Evolutionary conservation across 2,113 vertebrate genomes (phyloP), one percentile per base, ranked within the genome.

Genomic region (Regulus satrapa): DNA sequence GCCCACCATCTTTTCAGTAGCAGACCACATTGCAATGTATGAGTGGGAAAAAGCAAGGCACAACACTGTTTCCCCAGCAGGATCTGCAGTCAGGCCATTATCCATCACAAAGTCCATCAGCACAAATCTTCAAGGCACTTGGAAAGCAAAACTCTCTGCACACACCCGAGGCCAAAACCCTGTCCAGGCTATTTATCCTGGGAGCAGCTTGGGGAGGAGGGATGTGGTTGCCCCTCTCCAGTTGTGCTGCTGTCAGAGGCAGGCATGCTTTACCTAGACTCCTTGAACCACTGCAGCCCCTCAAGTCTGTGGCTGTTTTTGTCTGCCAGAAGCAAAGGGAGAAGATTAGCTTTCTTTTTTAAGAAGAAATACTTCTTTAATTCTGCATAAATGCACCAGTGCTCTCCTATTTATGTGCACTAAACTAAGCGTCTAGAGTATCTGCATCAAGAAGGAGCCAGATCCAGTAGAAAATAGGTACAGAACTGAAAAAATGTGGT

Each of bases 161-260:
- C 12, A 34, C 24, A 36, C 19, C 64, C 43, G 54, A 74, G 36
- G 5, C 5, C 32, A 54, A 63, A 85, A 83, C 25, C 34, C 31
- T 9, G 10, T 72, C 36, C 82, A 49, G 29, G 28, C 14, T 56
- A 14, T 41, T 80, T 38, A 38, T 61, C 36, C 31, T 49, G 86
- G n/a, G 25, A 67, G n/a, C 28, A 28, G 48, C 38, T 68, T 45
- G 73, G 63, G 81, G 23, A 74, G 63, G 48, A 76, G 21, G 24
- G 66, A 78, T n/a, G 9, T 7, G 3, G 69, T 14, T 52, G 28
- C 12, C 3, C 6, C 7, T 18, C 34, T 28, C 8, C 0, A 0
- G 25, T 43, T 55, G 52, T 3, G 51, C 29, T 67, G 59, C 9
- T 20, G 66, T 63, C 80, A 89, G 61, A 41, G 86, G 29, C 26